A percentile compares a stretch with the other conserved stretches of the same genome.
These are phyloP conservation scores for Willowsia nigromaculata DNA, from an alignment of 2,888 invertebrate species.

Conservation along the genomic window DNA sequence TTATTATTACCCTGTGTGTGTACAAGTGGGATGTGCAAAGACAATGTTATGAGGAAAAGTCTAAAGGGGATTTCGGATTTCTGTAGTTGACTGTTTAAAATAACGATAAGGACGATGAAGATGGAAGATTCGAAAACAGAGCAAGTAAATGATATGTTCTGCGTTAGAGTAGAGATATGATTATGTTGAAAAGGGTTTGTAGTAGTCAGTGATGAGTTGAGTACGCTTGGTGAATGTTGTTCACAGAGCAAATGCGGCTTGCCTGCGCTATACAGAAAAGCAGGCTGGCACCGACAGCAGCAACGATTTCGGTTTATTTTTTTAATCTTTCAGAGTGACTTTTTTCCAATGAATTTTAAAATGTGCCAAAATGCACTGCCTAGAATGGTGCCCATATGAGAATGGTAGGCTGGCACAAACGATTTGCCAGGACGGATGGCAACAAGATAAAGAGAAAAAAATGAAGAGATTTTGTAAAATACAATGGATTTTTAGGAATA, in stretches of 20 bases:
- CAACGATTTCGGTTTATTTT: slow-evolving; percentile 39
- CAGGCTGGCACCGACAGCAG: neutral
- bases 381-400: slow-evolving; percentile 16
- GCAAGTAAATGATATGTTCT: neutral
- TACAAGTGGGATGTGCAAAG: neutral
- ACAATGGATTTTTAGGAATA: slow-evolving; percentile 11
- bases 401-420: slow-evolving; percentile 20
- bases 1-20: slow-evolving; percentile 11
- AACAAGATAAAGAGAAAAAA: slow-evolving; percentile 43
- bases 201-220: slow-evolving; percentile 42
- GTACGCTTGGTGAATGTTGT: neutral
- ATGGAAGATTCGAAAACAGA: slow-evolving; percentile 30
- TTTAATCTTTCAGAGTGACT: slow-evolving; percentile 24
- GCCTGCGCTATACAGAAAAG: neutral
- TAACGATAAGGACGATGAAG: slow-evolving; percentile 56
- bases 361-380: slow-evolving; percentile 67
- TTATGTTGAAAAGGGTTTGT: slow-evolving; percentile 37
- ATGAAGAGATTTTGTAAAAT: slow-evolving; percentile 15
- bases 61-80: slow-evolving; percentile 39
- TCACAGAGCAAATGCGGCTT: neutral
- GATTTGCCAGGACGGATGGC: slow-evolving; percentile 54
- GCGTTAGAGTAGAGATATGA: neutral
- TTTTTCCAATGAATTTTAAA: slow-evolving; percentile 45
- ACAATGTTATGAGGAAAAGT: slow-evolving; percentile 43
- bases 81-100: slow-evolving; percentile 61